Base-by-base conservation (phyloP, 2,888 invertebrate species). In the Conchocele bisecta region DNA sequence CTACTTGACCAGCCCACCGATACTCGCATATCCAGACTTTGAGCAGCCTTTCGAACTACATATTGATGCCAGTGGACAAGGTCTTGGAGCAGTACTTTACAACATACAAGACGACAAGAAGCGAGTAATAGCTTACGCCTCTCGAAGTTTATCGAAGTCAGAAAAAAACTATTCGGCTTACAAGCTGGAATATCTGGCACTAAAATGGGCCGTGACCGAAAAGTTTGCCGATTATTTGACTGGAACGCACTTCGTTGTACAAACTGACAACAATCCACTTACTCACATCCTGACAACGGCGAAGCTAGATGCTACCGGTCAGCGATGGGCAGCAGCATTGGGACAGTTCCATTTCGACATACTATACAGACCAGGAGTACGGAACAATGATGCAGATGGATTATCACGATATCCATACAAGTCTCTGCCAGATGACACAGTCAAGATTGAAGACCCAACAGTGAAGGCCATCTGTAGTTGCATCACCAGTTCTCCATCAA, bases 181-280 rank as follows among this genome's bases (percentile, higher is more conserved):
- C 41, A 72, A 80, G 26, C 37, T 70, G 39, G 72, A 80, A 20
- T 72, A 75, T 54, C 33, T 80, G 0, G 48, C 67, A 0, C 39
- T 80, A 2, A 75, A 73, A 33, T 79, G 76, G 76, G 69, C 69
- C 1, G 50, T 76, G 5, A 65, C 69, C 0, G 75, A 77, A 3
- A 80, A 73, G 11, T 67, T 54, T 35, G 13, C 35, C 13, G 53
- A 54, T 31, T 54, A 60, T 54, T 20, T 67, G 3, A 15, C 28
- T 6, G 17, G 17, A 11, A 37, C 24, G 1, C 20, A 53, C 13
- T 59, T 60, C 26, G 31, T 6, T 22, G 60, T 60, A 1, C 13
- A 11, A 0, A 68, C 60, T 3, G 60, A 60, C 24, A 60, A 68
- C 15, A 60, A 68, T 33, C 56, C 60, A 4, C 26, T 56, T 3